Conservation (phyloP, 2,888 invertebrate species). For the Drosophila ezoana region DNA sequence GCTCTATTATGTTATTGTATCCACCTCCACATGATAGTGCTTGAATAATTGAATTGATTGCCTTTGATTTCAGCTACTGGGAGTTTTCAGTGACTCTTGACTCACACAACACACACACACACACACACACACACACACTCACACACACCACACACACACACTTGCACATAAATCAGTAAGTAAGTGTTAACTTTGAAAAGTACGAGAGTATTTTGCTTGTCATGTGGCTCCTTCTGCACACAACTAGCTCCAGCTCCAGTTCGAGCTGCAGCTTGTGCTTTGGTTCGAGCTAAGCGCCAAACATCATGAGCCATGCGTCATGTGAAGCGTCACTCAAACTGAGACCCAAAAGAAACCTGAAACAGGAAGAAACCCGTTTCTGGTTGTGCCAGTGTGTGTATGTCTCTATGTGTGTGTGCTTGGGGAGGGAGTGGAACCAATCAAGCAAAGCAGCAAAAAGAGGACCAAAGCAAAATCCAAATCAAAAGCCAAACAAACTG, state of each 20-base stretch:
- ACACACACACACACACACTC: conserved; percentile 3
- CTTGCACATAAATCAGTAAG: conserved; percentile 30
- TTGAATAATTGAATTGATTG: conserved; percentile 33
- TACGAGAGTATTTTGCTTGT: conserved; percentile 29
- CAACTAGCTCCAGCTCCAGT: conserved; percentile 1
- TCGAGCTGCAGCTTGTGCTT: conserved; percentile 19
- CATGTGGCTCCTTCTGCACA: conserved; percentile 17
- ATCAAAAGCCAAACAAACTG: conserved; percentile 55
- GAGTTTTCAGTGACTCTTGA: conserved; percentile 24
- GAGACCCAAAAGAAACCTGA: conserved; percentile 56
- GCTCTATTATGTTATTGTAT: conserved; percentile 8
- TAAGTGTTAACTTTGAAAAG: conserved; percentile 39
- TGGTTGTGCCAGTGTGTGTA: conserved; percentile 15
- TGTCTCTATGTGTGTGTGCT: conserved; percentile 24
- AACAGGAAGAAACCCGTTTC: conserved; percentile 73
- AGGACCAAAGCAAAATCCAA: conserved; percentile 64
- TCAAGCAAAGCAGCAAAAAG: conserved; percentile 63
- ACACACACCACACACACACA: too few relatives aligned
- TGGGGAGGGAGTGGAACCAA: conserved; percentile 69
- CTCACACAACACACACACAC: conserved; percentile 12
- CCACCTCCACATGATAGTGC: conserved; percentile 13
- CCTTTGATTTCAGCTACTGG: conserved; percentile 34
- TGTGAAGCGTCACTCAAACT: conserved; percentile 63
- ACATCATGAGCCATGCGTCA: conserved; percentile 60
- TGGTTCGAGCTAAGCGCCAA: conserved; percentile 55